Evolutionary conservation across 2,888 invertebrate species (phyloP), one percentile per base, ranked within the genome.

Genomic region (Gerris lacustris): DNA sequence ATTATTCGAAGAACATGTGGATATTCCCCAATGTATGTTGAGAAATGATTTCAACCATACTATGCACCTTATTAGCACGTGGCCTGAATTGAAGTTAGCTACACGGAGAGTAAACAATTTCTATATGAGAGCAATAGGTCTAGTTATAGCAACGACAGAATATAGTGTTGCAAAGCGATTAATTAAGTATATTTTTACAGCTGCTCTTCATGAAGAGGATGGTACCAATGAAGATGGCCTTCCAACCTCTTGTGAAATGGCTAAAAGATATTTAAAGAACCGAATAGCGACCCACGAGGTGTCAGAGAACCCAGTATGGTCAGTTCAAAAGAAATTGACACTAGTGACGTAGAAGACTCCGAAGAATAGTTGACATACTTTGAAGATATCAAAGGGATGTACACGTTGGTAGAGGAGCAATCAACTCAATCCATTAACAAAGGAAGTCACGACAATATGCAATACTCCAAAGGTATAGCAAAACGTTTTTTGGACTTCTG

Each of bases 41-140:
- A 17, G 63, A 6, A 55, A 31, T 4, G 62, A 55, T 68, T 43
- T 68, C 7, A 55, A 45, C 31, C 68, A 68, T 68, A 5, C 55
- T 6, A 68, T 31, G n/a, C n/a, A 62, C 9, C 44, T 47, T 7
- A 11, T 68, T 5, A 47, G 68, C 7, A 18, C 17, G 6, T 68
- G 68, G 68, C 55, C 68, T 5, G 47, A 62, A 2, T 55, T 6
- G 17, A 5, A 55, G 31, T n/a, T 31, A 45, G 43, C 17, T 5
- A 62, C n/a, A 55, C 45, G 55, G 55, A 62, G 15, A 17, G 6
- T 4, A 68, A 31, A 68, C 9, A 62, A 15, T 68, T 68, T 45
- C n/a, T 62, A 55, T 43, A 43, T 68, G 18, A 2, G 31, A 45
- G 11, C 18, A 6, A 62, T 68, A 5, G 62, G 45, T 15, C 62